phyloP scores from a whole-genome alignment of 2,797 vertebrate genomes.

The Catamblyrhynchus diadema region DNA sequence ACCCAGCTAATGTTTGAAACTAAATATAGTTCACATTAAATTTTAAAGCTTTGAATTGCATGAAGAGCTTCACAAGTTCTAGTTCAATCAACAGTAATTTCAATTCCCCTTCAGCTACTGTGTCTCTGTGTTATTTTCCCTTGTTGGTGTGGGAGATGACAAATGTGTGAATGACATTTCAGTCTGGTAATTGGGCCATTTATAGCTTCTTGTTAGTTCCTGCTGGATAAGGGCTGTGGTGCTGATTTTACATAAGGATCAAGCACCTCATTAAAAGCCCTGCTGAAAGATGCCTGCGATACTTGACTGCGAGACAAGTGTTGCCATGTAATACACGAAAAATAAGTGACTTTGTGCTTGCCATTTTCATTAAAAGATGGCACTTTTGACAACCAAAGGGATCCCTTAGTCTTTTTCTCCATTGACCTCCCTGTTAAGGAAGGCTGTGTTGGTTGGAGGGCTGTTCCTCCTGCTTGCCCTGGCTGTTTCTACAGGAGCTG shows the following conservation, averaged over 20 bases:
- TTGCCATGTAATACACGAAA: neutral
- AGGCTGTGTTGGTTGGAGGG: neutral
- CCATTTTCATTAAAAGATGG: neutral
- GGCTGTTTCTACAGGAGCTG: neutral
- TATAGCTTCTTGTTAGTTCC: conserved; percentile 60
- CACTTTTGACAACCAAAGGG: neutral
- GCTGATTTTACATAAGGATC: conserved; percentile 53
- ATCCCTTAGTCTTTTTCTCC: neutral
- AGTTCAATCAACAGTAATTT: conserved; percentile 47
- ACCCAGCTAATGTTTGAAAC: neutral
- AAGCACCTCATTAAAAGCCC: conserved; percentile 52
- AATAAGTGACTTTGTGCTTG: neutral
- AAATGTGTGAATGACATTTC: conserved; percentile 65
- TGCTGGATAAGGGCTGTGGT: conserved; percentile 30
- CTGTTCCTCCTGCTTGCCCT: neutral
- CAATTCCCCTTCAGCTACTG: conserved; percentile 50
- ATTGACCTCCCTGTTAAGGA: neutral
- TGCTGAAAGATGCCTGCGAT: neutral
- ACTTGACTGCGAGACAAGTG: conserved; percentile 7
- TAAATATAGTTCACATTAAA: conserved; percentile 1
- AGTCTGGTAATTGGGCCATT: conserved; percentile 64
- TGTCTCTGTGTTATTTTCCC: conserved; percentile 45
- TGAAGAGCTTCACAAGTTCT: conserved; percentile 6
- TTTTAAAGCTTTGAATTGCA: conserved; percentile 44
- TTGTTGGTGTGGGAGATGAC: conserved; percentile 60